A percentile compares a stretch with the other conserved stretches of the same genome.
phyloP scores from a whole-genome alignment of 1,140 invertebrate species.

The Hyphantria cunea region DNA sequence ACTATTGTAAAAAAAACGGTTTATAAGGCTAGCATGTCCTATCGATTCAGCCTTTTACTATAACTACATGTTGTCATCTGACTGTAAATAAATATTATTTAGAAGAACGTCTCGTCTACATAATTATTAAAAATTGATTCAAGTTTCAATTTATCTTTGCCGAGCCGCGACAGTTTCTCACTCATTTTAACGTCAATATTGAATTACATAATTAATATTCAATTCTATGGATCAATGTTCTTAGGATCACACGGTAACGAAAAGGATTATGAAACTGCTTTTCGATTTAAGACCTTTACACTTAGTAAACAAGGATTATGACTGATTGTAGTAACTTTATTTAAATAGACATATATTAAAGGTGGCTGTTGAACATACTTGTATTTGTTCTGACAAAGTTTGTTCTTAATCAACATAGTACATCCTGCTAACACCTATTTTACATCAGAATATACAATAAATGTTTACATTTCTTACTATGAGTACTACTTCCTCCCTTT shows the following conservation, averaged over 20 bases:
- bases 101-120: background rate
- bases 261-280: background rate
- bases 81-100: too few relatives aligned
- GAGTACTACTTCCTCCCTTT: too few relatives aligned
- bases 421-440: constrained; percentile 57
- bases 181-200: constrained; percentile 4
- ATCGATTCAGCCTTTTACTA: too few relatives aligned
- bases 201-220: background rate
- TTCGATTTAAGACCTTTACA: background rate
- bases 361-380: background rate
- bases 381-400: constrained; percentile 10
- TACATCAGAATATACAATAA: too few relatives aligned
- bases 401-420: constrained; percentile 44
- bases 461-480: too few relatives aligned
- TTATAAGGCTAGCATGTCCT: too few relatives aligned
- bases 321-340: background rate
- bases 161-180: background rate
- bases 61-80: background rate
- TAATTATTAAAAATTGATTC: constrained; percentile 8
- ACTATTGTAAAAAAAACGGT: too few relatives aligned
- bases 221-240: too few relatives aligned
- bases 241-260: background rate
- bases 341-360: background rate
- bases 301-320: constrained; percentile 1
- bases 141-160: background rate